phyloP scores from a whole-genome alignment of 2,113 vertebrate species.

The Myiopsitta monachus region DNA sequence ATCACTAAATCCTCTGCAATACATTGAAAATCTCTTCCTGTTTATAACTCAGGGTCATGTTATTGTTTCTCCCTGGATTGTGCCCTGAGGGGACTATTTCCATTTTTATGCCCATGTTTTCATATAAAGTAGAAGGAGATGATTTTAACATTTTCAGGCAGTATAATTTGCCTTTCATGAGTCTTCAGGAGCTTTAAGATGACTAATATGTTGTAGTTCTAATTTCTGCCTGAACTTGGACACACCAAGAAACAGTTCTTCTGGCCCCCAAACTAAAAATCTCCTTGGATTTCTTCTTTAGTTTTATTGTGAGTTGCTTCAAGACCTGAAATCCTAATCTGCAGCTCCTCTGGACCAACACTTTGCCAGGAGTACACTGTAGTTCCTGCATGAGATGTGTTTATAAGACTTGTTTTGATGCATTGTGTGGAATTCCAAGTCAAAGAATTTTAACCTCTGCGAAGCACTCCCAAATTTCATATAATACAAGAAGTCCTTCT shows the following conservation, averaged over 20 bases:
- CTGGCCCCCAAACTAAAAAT: neutral
- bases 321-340: neutral
- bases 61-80: neutral
- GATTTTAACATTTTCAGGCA: constrained; percentile 30
- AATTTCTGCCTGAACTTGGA: neutral
- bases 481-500: neutral
- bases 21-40: constrained; percentile 32
- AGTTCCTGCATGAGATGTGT: neutral
- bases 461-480: neutral
- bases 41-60: neutral
- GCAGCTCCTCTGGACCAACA: neutral
- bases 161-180: neutral
- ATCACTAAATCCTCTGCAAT: constrained; percentile 22
- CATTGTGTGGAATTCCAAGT: neutral
- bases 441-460: neutral
- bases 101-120: neutral
- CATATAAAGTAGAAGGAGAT: neutral
- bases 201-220: neutral
- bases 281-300: neutral
- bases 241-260: neutral
- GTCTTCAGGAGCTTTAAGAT: neutral
- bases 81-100: constrained; percentile 27
- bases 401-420: neutral
- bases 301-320: neutral
- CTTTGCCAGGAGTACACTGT: neutral